Conservation (phyloP, 2,113 vertebrate genomes). For the Triplophysa tibetana region DNA sequence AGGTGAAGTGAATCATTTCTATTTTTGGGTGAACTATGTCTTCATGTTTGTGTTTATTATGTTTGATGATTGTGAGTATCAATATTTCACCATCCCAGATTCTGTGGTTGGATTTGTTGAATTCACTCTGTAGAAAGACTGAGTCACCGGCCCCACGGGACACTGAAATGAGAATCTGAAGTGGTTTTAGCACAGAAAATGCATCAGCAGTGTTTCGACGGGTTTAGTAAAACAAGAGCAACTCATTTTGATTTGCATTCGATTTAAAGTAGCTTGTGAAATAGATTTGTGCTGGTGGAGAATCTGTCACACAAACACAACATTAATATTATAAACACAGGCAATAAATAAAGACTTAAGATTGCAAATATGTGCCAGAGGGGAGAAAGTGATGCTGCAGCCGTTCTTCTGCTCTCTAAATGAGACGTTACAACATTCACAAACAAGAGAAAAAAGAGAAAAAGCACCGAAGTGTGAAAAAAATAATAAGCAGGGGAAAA, state of each 20-base stretch:
- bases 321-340: conserved; percentile 7
- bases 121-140: background rate
- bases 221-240: conserved; percentile 19
- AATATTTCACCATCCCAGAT: conserved; percentile 3
- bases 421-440: conserved; percentile 39
- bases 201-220: conserved; percentile 12
- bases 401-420: conserved; percentile 21
- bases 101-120: background rate
- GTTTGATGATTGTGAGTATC: background rate
- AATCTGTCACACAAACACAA: conserved; percentile 43
- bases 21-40: no score
- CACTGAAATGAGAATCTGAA: conserved; percentile 36
- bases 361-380: conserved; percentile 21
- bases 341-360: conserved; percentile 48
- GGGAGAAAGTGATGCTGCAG: conserved; percentile 29
- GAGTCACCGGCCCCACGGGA: conserved; percentile 30
- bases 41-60: no score
- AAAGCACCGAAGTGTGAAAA: conserved; percentile 12
- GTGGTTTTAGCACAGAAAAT: conserved; percentile 18
- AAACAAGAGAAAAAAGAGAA: conserved; percentile 13
- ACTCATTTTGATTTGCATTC: conserved; percentile 41
- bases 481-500: conserved; percentile 30
- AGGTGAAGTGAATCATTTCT: no score
- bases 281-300: conserved; percentile 1
- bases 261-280: conserved; percentile 17